Percentiles rank a stretch among this genome's conserved stretches.
Evolutionary conservation across 30 jellyfish, hydroid and myxozoan species (phyloP).

Genomic region (Aurelia aurita complex sp. Pacific): DNA sequence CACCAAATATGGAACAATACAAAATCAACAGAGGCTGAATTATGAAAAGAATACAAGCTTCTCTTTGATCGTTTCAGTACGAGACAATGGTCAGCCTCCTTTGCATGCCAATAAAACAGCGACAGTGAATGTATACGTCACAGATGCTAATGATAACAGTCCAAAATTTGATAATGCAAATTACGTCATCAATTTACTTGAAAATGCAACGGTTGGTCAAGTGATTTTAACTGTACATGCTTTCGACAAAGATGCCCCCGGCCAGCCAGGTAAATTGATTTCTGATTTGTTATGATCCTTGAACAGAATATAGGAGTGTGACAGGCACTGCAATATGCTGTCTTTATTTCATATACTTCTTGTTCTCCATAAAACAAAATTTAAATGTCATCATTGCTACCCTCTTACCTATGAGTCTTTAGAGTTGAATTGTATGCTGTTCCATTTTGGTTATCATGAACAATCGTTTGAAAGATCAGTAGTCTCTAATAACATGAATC

Average conservation of each 20-base stretch:
- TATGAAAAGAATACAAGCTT: conserved; percentile 64
- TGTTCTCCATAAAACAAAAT: no score
- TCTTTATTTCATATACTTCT: no score
- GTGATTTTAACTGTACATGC: conserved; percentile 41
- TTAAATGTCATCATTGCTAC: no score
- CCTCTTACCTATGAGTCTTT: no score
- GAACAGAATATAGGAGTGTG: no score
- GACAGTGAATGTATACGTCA: conserved; percentile 54
- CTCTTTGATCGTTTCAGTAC: conserved; percentile 50
- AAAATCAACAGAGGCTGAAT: conserved; percentile 48
- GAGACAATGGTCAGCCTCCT: conserved; percentile 86
- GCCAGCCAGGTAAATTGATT: conserved; percentile 58
- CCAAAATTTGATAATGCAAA: conserved; percentile 64
- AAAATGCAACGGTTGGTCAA: conserved; percentile 69
- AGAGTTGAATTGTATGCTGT: no score
- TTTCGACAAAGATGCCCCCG: conserved; percentile 67
- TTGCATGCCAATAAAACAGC: conserved; percentile 62
- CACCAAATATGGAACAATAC: conserved; percentile 70
- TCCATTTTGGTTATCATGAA: no score
- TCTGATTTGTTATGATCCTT: neutral
- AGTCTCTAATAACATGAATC: no score
- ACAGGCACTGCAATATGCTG: no score
- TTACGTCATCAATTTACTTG: conserved; percentile 53
- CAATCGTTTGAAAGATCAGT: no score
- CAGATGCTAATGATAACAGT: conserved; percentile 82